A percentile compares a stretch with the other conserved stretches of the same genome.
Evolutionary conservation across 1,140 invertebrate species (phyloP).

Genomic region (Caerostris darwini): DNA sequence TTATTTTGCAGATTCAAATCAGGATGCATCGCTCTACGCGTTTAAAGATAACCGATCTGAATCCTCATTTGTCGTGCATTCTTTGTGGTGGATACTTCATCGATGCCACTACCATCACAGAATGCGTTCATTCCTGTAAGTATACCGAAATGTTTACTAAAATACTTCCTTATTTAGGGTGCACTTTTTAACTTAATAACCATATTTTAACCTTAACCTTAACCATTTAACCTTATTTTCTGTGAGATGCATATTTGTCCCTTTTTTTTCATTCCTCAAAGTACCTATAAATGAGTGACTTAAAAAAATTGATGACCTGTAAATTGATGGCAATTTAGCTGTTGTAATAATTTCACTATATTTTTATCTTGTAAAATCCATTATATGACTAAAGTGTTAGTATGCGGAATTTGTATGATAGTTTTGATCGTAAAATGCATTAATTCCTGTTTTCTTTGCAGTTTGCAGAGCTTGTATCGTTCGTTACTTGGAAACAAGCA

Average conservation of each 20-base stretch:
- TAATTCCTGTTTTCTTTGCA: slow-evolving; percentile 77
- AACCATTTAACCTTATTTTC: neutral
- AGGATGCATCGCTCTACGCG: slow-evolving; percentile 51
- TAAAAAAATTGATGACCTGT: too few species aligned
- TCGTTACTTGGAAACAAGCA: slow-evolving; percentile 83
- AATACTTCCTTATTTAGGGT: neutral
- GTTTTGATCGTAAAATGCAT: too few species aligned
- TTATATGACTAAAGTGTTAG: too few species aligned
- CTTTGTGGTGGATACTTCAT: slow-evolving; percentile 98
- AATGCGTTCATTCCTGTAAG: slow-evolving; percentile 98
- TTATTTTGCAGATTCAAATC: neutral
- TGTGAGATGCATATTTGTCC: neutral
- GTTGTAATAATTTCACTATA: too few species aligned
- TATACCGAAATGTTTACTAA: slow-evolving; percentile 79
- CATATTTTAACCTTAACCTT: too few species aligned
- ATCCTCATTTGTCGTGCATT: slow-evolving; percentile 96
- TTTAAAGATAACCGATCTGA: slow-evolving; percentile 85
- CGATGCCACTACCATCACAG: slow-evolving; percentile 97
- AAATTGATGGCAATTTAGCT: too few species aligned
- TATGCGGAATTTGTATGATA: too few species aligned
- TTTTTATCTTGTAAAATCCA: too few species aligned
- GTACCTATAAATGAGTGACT: too few species aligned
- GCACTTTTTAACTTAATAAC: too few species aligned
- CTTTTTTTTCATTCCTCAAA: neutral
- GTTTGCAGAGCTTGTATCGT: slow-evolving; percentile 84